Base-by-base conservation (phyloP, 2,888 invertebrate species). In the Callinectes sapidus region DNA sequence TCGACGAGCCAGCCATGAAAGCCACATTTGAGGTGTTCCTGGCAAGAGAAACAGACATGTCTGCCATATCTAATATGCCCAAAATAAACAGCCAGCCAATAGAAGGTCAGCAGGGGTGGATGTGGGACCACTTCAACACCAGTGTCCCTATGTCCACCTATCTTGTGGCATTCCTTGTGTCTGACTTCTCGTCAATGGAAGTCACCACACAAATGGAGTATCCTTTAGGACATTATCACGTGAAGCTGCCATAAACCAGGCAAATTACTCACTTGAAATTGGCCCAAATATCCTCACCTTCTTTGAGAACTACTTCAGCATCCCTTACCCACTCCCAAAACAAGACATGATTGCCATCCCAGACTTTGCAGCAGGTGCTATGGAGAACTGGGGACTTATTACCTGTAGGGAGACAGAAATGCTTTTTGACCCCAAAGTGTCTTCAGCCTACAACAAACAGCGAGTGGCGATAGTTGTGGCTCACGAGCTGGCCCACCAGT, bases 1-100 rank as follows among this genome's bases (percentile, higher is more conserved):
- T 98, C 96, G 98, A 98, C 95, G 98, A 98, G 95, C 98, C 98
- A 0, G 97, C 97, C 0, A 96, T 98, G 90, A 98, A 98, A 95
- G 98, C 98, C 0, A 96, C 96, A 94, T 98, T 98, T 95, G 97
- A 97, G 94, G 97, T 98, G 95, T 97, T 97, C 95, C 97, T 98
- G 89, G 98, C 97, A 0, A 96, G 98, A 42, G 97, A 97, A 0
- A 95, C 95, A 89, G 97, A 97, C 95, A 97, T 98, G 97, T 96
- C 97, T 48, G 97, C 97, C 0, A 96, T 98, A 61, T 98, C 98
- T 35, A 98, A 98, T 95, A 98, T 98, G 98, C 97, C 97, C 91
- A 89, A 95, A n/a, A 92, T 91, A 23, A 92, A 89, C 10, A 87
- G 92, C 6, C 96, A 96, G 93, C 96, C 96, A 42, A 96, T 97